Evolutionary conservation across 2,113 vertebrate genomes (phyloP), one percentile per base, ranked within the genome.

Genomic region (Morone chrysops): DNA sequence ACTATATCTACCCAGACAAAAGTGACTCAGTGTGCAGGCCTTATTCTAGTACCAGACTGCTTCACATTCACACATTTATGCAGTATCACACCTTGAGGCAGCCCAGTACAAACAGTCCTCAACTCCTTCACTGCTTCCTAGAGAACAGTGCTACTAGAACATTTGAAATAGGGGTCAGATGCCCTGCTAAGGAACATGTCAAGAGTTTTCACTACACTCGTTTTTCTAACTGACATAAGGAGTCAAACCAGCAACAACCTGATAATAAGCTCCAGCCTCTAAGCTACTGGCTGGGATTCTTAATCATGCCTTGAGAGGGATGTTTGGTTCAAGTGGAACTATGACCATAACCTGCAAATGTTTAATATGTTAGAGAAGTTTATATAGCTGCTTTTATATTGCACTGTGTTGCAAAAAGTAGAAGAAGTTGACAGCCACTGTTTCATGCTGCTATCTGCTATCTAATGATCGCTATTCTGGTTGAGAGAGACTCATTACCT

Each of bases 11-110:
- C 59, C 20, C 59, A 80, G 80, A 75, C 16, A 62, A 66, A 47
- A 67, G 70, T 48, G 63, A 66, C 22, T 20, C 20, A 25, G 73
- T 59, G 50, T 59, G 54, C 54, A 38, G n/a, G 57, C 56, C 61
- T 60, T 76, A 68, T 83, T 90, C 73, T 70, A 75, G 69, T 57
- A 70, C 25, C 59, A 75, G 83, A 51, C 56, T 77, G 75, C 70
- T 76, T 83, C 80, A 84, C 54, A 81, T 71, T 91, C 83, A 84
- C 82, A 91, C 81, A 78, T 89, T 84, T 57, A 80, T 82, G 80
- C 48, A 74, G 70, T 83, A 82, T 91, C 84, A 80, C 86, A 75
- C 84, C 83, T 86, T 75, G 62, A 67, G 66, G 69, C 40, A 60
- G 51, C 59, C 65, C 51, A 80, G 86, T 85, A 92, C 87, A 90